Evolutionary conservation across 2,797 vertebrate genomes (phyloP).

Genomic region (Botia almorhae): DNA sequence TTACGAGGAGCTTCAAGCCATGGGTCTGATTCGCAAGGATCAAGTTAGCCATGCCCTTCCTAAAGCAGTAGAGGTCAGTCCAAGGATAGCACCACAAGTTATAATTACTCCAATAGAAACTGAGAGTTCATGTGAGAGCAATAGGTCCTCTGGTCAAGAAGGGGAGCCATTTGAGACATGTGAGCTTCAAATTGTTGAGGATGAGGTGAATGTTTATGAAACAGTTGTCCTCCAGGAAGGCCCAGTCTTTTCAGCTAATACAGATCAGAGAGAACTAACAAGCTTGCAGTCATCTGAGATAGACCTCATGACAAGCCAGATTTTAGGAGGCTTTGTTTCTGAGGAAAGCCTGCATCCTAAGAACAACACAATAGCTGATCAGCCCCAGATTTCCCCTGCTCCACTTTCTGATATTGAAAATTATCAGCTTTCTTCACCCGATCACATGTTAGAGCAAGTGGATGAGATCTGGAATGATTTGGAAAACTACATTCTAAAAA

Average conservation of each 20-base stretch:
- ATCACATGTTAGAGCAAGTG: slow-evolving; percentile 90
- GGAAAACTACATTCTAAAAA: slow-evolving; percentile 97
- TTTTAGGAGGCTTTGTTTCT: slow-evolving; percentile 79
- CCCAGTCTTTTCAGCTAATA: slow-evolving; percentile 59
- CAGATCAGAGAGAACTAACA: slow-evolving; percentile 64
- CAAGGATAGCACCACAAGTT: slow-evolving; percentile 51
- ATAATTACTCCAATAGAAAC: slow-evolving; percentile 66
- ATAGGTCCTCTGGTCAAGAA: slow-evolving; percentile 70
- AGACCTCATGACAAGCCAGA: slow-evolving; percentile 77
- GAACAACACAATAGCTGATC: slow-evolving; percentile 75
- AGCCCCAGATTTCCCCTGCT: slow-evolving; percentile 59
- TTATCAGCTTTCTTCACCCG: slow-evolving; percentile 78
- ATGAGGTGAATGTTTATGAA: slow-evolving; percentile 91
- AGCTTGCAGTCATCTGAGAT: slow-evolving; percentile 78
- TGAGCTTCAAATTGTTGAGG: slow-evolving; percentile 84
- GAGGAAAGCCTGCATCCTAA: slow-evolving; percentile 88
- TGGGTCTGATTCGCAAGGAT: slow-evolving; percentile 87
- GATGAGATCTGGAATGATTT: slow-evolving; percentile 98
- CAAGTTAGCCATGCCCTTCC: slow-evolving; percentile 57
- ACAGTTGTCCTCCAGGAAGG: slow-evolving; percentile 86
- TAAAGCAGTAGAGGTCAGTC: slow-evolving; percentile 61
- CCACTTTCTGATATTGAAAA: slow-evolving; percentile 74
- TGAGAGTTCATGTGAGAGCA: slow-evolving; percentile 70
- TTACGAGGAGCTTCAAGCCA: slow-evolving; percentile 92
- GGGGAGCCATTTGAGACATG: slow-evolving; percentile 69